Percentiles rank a stretch among this genome's conserved stretches.
These are phyloP conservation scores for Porites lobata DNA, from an alignment of 92 coral and sea anemone genomes.

Conservation along the genomic window DNA sequence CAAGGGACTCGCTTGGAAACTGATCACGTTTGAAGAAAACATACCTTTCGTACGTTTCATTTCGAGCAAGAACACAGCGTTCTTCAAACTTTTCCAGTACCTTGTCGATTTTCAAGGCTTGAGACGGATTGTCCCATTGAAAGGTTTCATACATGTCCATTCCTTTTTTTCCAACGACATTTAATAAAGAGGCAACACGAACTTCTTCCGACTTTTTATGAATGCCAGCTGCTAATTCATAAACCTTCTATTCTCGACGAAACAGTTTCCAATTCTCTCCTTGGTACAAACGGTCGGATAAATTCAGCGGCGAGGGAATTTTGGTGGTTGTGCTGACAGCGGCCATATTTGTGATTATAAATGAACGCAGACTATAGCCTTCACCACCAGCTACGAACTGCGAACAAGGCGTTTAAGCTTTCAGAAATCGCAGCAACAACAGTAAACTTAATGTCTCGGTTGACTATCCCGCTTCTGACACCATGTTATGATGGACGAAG, in stretches of 20 bases:
- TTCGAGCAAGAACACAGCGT: conserved; percentile 32
- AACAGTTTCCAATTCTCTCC: neutral
- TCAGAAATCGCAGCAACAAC: neutral
- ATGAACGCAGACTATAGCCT: conserved; percentile 11
- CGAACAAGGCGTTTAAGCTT: neutral
- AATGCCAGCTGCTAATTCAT: conserved; percentile 15
- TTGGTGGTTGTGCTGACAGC: conserved; percentile 2
- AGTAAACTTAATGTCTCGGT: no score
- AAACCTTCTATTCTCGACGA: neutral
- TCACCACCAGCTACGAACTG: neutral
- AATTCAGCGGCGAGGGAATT: neutral
- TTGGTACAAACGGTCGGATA: neutral
- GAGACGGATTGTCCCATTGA: no score
- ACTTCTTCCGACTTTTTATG: neutral
- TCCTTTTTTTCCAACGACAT: no score
- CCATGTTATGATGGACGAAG: no score
- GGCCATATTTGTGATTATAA: neutral
- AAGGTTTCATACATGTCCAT: no score
- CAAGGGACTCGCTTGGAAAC: no score
- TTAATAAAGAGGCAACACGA: conserved; percentile 3
- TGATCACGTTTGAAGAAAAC: conserved; percentile 32
- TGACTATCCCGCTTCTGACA: no score
- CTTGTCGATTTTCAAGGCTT: no score
- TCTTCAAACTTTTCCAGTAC: conserved; percentile 61
- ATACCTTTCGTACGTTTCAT: conserved; percentile 43